These are phyloP conservation scores for Ennomos fuscantarius DNA, from an alignment of 2,888 invertebrate genomes.

Conservation along the genomic window DNA sequence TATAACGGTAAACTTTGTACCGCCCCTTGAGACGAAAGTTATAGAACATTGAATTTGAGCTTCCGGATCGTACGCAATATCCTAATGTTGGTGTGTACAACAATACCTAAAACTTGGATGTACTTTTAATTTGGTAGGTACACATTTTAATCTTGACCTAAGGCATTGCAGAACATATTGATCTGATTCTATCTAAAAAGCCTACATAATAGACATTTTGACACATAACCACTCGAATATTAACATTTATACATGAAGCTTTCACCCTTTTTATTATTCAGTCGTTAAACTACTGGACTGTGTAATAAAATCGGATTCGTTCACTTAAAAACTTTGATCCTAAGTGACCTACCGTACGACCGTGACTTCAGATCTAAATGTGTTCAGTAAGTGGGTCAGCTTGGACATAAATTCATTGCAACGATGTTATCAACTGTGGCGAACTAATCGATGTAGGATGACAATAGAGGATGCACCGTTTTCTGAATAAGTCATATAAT, in stretches of 20 bases:
- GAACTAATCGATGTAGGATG: conserved; percentile 14
- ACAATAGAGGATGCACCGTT: conserved; percentile 19
- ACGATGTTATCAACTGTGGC: conserved; percentile 43
- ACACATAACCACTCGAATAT: background rate
- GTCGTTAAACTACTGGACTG: conserved; percentile 20
- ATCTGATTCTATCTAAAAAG: background rate
- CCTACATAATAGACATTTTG: background rate
- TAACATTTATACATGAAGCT: conserved; percentile 3
- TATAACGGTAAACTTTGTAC: conserved; percentile 22
- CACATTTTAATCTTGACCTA: no score
- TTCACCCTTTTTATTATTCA: conserved; percentile 3
- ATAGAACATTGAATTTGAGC: conserved; percentile 31
- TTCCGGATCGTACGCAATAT: conserved; percentile 28
- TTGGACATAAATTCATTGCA: conserved; percentile 63
- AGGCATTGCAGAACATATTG: no score
- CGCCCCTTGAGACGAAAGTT: conserved; percentile 28
- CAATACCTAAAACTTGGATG: no score
- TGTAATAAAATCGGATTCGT: conserved; percentile 15
- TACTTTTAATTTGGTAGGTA: no score
- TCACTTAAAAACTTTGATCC: conserved; percentile 19
- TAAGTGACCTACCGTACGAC: conserved; percentile 55
- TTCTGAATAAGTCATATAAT: background rate
- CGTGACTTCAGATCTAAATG: conserved; percentile 64
- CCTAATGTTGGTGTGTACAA: no score
- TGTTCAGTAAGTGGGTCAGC: conserved; percentile 63